phyloP scores from a whole-genome alignment of 2,888 invertebrate genomes.

The Chloroclystis v-ata region DNA sequence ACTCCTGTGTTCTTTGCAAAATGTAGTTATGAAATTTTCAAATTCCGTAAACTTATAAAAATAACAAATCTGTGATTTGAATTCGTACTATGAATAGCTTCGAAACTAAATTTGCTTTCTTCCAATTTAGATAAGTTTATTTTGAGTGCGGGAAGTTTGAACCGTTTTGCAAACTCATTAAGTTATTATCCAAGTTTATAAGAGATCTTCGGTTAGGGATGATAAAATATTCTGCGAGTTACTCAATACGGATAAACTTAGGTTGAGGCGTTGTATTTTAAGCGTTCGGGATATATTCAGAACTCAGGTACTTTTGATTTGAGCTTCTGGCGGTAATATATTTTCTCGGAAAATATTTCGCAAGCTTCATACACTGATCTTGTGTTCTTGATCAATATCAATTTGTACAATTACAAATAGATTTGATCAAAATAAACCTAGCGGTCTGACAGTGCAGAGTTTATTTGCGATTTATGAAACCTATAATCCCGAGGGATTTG shows the following conservation, averaged over 20 bases:
- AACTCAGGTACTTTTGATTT: background rate
- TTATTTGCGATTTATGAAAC: too few relatives aligned
- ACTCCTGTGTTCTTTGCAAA: constrained; percentile 27
- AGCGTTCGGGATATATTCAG: background rate
- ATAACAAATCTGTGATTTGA: constrained; percentile 14
- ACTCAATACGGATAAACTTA: background rate
- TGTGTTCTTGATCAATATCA: too few relatives aligned
- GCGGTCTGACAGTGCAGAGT: too few relatives aligned
- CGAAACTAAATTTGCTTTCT: constrained; percentile 14
- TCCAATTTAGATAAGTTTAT: constrained; percentile 22
- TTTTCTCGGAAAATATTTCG: too few relatives aligned
- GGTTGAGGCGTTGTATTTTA: background rate
- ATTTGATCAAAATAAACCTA: too few relatives aligned
- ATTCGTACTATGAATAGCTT: constrained; percentile 23
- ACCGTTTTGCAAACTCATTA: constrained; percentile 15
- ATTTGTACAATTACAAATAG: too few relatives aligned
- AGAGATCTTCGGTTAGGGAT: constrained; percentile 4
- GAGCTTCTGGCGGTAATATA: too few relatives aligned
- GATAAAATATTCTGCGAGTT: constrained; percentile 3
- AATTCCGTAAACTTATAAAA: constrained; percentile 17
- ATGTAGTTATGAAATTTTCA: constrained; percentile 15
- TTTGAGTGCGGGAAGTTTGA: constrained; percentile 6
- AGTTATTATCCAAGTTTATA: constrained; percentile 3
- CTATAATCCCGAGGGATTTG: too few relatives aligned
- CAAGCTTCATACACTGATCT: too few relatives aligned